Conservation (phyloP, 64 coral and sea anemone species). For the Pocillopora verrucosa region DNA sequence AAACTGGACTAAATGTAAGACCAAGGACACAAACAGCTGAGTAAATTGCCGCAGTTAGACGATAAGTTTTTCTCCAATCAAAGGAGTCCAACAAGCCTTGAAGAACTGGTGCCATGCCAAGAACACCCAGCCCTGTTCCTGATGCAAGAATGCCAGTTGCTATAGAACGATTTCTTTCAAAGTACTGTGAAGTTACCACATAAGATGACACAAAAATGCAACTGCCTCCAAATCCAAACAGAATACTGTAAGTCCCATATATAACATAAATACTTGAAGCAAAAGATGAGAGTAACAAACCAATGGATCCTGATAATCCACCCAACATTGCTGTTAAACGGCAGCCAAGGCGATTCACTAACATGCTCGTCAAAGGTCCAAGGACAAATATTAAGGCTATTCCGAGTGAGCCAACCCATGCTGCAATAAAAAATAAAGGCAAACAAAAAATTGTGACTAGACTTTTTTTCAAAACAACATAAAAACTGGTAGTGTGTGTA, state of each 20-base stretch:
- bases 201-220: constrained; percentile 44
- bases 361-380: constrained; percentile 38
- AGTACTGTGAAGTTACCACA: constrained; percentile 10
- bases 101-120: constrained; percentile 24
- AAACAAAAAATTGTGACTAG: neutral
- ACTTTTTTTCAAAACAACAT: neutral
- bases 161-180: constrained; percentile 20
- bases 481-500: neutral
- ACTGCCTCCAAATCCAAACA: constrained; percentile 52
- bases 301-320: constrained; percentile 12
- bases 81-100: constrained; percentile 35
- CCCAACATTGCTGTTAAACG: constrained; percentile 33
- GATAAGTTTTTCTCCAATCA: constrained; percentile 37
- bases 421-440: constrained; percentile 13
- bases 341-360: constrained; percentile 53
- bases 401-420: constrained; percentile 64
- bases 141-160: constrained; percentile 62
- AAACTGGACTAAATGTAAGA: constrained; percentile 22
- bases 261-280: constrained; percentile 34
- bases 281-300: constrained; percentile 32
- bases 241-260: constrained; percentile 53
- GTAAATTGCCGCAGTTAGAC: constrained; percentile 43
- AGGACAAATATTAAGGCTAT: constrained; percentile 38
- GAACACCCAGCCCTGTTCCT: constrained; percentile 44
- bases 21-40: constrained; percentile 11